Percentiles rank a stretch among this genome's conserved stretches.
Evolutionary conservation across 1,140 invertebrate genomes (phyloP).

Genomic region (Oppia nitens): DNA sequence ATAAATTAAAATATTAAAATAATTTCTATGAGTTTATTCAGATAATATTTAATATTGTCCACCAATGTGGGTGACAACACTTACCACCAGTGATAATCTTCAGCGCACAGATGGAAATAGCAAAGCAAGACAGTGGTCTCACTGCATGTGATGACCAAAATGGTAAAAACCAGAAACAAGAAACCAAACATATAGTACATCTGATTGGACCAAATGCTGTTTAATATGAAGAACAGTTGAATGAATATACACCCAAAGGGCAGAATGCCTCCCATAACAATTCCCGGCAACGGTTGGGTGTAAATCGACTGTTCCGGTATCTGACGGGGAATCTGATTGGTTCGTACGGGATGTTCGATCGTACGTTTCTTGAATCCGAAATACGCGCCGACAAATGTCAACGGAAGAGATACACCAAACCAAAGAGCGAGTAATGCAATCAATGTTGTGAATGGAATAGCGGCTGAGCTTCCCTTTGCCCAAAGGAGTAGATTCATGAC

Average conservation of each 20-base stretch:
- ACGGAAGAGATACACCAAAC: conserved; percentile 93
- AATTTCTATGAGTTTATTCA: not conserved
- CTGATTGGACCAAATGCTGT: conserved; percentile 93
- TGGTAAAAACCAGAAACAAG: conserved; percentile 90
- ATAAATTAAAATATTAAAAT: not conserved
- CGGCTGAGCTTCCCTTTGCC: conserved; percentile 82
- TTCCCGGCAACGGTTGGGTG: conserved; percentile 65
- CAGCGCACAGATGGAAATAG: conserved; percentile 97
- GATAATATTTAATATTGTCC: not conserved
- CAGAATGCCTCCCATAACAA: conserved; percentile 93
- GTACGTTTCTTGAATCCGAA: conserved; percentile 94
- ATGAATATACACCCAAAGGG: conserved; percentile 99
- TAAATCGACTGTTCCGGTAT: conserved; percentile 96
- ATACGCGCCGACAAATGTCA: conserved; percentile 93
- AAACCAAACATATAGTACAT: conserved; percentile 99
- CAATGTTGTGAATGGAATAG: conserved; percentile 93
- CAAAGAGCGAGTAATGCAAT: conserved; percentile 85
- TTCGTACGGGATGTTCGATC: conserved; percentile 88
- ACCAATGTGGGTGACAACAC: not conserved
- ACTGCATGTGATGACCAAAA: conserved; percentile 87
- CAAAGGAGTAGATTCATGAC: conserved; percentile 89
- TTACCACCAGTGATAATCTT: conserved; percentile 74
- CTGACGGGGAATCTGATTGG: conserved; percentile 94
- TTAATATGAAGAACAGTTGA: conserved; percentile 96
- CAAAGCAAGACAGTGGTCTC: conserved; percentile 94